Evolutionary conservation across 2,888 invertebrate species (phyloP).

Genomic region (Quadriops clusia): DNA sequence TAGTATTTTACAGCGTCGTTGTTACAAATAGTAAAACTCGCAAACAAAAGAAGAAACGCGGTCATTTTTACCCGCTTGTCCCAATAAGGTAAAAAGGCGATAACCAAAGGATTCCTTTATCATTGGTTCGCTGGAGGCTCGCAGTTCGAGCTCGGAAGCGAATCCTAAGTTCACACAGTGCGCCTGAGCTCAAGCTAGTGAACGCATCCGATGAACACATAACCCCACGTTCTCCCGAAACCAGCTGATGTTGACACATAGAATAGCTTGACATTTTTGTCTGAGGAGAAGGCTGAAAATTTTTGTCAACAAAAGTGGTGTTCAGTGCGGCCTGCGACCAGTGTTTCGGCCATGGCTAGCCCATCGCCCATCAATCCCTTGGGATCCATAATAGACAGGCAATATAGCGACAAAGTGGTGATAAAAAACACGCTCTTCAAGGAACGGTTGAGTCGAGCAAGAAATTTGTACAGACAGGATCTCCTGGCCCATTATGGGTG

Average conservation of each 20-base stretch:
- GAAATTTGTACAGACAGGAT: constrained; percentile 72
- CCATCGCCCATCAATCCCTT: constrained; percentile 45
- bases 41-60: too few relatives aligned
- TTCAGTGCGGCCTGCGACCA: constrained; percentile 3
- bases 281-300: constrained; percentile 14
- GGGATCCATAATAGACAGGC: constrained; percentile 47
- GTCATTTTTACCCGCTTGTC: too few relatives aligned
- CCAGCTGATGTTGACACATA: constrained; percentile 33
- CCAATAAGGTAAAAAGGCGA: too few relatives aligned
- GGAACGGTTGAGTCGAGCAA: constrained; percentile 52
- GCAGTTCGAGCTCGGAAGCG: too few relatives aligned
- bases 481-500: constrained; percentile 87
- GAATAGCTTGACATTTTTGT: constrained; percentile 24
- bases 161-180: too few relatives aligned
- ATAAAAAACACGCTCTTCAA: constrained; percentile 48
- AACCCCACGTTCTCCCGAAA: constrained; percentile 14
- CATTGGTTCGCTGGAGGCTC: too few relatives aligned
- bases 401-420: constrained; percentile 46
- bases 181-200: constrained; percentile 6
- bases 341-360: constrained; percentile 37
- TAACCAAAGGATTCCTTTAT: too few relatives aligned
- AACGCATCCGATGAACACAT: constrained; percentile 16
- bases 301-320: constrained; percentile 22
- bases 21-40: too few relatives aligned
- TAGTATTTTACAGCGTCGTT: too few relatives aligned